A percentile compares a stretch with the other conserved stretches of the same genome.
phyloP scores from a whole-genome alignment of 2,113 vertebrate species.

The Sylvietta virens region DNA sequence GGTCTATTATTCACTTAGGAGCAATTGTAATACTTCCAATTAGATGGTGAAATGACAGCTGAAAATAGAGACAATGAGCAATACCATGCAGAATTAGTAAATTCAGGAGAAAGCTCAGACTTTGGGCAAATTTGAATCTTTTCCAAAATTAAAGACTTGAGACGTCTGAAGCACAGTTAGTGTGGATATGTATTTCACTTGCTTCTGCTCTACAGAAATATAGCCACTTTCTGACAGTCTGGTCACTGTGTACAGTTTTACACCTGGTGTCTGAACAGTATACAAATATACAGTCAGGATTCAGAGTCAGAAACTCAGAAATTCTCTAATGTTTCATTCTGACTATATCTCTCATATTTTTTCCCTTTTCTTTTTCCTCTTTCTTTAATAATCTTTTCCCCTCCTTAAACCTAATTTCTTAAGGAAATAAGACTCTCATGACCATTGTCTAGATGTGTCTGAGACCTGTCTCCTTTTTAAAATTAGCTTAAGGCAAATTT shows the following conservation, averaged over 20 bases:
- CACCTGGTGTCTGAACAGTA: neutral
- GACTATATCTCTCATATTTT: neutral
- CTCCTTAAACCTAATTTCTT: neutral
- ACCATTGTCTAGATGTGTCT: neutral
- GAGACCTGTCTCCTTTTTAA: neutral
- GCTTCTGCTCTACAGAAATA: neutral
- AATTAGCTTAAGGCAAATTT: neutral
- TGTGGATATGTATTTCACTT: neutral
- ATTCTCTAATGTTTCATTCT: neutral
- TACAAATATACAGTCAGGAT: accelerated
- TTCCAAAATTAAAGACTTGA: neutral
- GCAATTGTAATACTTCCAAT: neutral
- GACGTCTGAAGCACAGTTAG: neutral
- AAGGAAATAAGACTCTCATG: neutral
- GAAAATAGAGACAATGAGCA: neutral
- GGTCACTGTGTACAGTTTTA: neutral
- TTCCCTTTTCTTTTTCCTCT: too few relatives aligned
- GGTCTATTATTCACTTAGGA: neutral
- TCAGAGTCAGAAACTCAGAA: neutral
- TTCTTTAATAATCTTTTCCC: neutral
- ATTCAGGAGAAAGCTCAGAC: neutral
- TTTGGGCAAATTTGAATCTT: neutral
- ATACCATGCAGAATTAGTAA: neutral
- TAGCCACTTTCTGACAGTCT: neutral
- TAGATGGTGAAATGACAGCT: neutral